Percentiles rank a stretch among this genome's conserved stretches.
These are phyloP conservation scores for Barnardius zonarius DNA, from an alignment of 2,113 vertebrate species.

Conservation along the genomic window DNA sequence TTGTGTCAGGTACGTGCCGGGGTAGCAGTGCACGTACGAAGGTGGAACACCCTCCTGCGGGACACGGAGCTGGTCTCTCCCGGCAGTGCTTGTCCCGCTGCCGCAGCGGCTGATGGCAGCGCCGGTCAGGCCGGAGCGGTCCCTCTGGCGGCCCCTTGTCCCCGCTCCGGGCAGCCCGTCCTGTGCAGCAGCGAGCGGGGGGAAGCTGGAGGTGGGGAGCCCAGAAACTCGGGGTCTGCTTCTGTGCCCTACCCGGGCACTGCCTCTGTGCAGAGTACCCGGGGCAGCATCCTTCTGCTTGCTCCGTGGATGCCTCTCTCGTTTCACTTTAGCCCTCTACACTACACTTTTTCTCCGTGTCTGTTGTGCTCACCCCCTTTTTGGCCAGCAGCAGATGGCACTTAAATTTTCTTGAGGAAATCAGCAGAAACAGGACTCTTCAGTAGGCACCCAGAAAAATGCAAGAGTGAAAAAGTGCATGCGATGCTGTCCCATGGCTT, in stretches of 20 bases:
- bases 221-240: not conserved
- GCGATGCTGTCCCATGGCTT: fast-evolving
- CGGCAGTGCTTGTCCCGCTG: not conserved
- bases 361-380: not conserved
- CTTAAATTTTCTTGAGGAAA: not conserved
- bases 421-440: not conserved
- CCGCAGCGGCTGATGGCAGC: not conserved
- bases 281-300: not conserved
- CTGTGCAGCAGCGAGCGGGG: not conserved
- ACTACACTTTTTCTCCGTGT: not conserved
- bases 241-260: not conserved
- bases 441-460: not conserved
- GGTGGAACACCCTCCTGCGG: not conserved
- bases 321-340: not conserved
- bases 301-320: not conserved
- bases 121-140: not conserved
- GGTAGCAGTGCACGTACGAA: not conserved
- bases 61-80: not conserved
- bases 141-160: not conserved
- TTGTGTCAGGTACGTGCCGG: not conserved
- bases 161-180: not conserved
- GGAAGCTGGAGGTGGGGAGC: not conserved
- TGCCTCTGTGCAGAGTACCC: not conserved
- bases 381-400: not conserved
- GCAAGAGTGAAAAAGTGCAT: not conserved